Conservation (phyloP, 1,140 invertebrate genomes). For the Neuroterus valhalla region DNA sequence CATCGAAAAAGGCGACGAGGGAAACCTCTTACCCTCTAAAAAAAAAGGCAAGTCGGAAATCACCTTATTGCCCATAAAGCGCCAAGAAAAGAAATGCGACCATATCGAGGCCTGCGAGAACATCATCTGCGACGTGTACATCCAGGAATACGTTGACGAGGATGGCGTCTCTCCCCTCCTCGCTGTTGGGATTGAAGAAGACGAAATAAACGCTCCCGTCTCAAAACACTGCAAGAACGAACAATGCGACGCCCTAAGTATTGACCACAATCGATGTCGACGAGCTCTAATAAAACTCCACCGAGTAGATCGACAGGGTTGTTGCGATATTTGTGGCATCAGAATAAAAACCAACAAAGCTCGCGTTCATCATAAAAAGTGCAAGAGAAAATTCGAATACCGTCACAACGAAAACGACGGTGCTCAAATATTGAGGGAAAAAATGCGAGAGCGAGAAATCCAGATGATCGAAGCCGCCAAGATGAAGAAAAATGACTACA, state of each 20-base stretch:
- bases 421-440: constrained; percentile 60
- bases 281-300: constrained; percentile 58
- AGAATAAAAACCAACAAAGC: constrained; percentile 58
- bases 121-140: constrained; percentile 63
- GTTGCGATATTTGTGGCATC: constrained; percentile 67
- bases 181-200: constrained; percentile 60
- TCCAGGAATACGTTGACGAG: constrained; percentile 64
- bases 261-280: constrained; percentile 69
- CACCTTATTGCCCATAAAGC: constrained; percentile 58
- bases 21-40: constrained; percentile 65
- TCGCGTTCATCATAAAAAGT: constrained; percentile 64
- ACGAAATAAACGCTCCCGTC: constrained; percentile 65
- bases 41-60: constrained; percentile 67
- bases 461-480: constrained; percentile 62
- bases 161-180: constrained; percentile 60
- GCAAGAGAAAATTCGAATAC: constrained; percentile 63
- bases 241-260: constrained; percentile 67
- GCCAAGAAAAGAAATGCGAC: constrained; percentile 62
- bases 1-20: constrained; percentile 44
- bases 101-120: constrained; percentile 67
- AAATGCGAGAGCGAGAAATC: constrained; percentile 68
- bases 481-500: constrained; percentile 60
- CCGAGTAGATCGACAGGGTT: constrained; percentile 54
- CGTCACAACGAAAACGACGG: constrained; percentile 61
- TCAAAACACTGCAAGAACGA: constrained; percentile 63